Evolutionary conservation across 2,113 vertebrate genomes (phyloP).

Genomic region (Lagopus leucura): DNA sequence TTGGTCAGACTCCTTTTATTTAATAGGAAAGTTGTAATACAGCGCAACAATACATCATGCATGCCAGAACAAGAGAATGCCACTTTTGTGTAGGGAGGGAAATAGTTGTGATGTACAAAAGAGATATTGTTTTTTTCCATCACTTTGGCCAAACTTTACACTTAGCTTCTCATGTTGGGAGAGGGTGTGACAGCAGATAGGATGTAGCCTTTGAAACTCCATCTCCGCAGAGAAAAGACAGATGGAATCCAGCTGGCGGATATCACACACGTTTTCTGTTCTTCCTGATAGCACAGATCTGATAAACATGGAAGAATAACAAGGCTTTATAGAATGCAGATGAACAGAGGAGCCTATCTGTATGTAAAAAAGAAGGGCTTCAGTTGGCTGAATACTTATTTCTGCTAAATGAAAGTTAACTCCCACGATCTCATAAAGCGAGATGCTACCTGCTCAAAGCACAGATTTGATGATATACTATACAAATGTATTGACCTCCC

Average conservation of each 20-base stretch:
- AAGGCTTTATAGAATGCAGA: conserved; percentile 64
- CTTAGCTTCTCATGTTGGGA: conserved; percentile 49
- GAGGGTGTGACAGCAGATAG: conserved; percentile 65
- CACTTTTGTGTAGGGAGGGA: conserved; percentile 62
- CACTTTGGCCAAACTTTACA: conserved; percentile 64
- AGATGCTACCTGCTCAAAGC: conserved; percentile 29
- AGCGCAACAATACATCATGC: conserved; percentile 19
- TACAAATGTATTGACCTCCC: conserved; percentile 25
- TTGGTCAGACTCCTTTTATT: conserved; percentile 36
- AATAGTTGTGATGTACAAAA: conserved; percentile 53
- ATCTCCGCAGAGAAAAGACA: conserved; percentile 59
- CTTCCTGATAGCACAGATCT: conserved; percentile 52
- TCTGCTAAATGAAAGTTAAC: conserved; percentile 57
- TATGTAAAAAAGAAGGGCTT: conserved; percentile 61
- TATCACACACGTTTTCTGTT: conserved; percentile 70
- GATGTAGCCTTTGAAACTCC: conserved; percentile 67
- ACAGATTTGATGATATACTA: background rate
- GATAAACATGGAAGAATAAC: conserved; percentile 65
- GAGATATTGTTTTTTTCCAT: conserved; percentile 68
- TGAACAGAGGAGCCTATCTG: conserved; percentile 56
- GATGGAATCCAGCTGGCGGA: conserved; percentile 73
- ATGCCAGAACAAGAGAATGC: conserved; percentile 65
- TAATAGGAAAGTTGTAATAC: conserved; percentile 18
- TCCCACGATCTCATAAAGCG: conserved; percentile 40
- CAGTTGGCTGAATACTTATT: conserved; percentile 48